A percentile compares a stretch with the other conserved stretches of the same genome.
These are phyloP conservation scores for Brachyrhaphis roseni DNA, from an alignment of 2,797 vertebrate species.

Conservation along the genomic window DNA sequence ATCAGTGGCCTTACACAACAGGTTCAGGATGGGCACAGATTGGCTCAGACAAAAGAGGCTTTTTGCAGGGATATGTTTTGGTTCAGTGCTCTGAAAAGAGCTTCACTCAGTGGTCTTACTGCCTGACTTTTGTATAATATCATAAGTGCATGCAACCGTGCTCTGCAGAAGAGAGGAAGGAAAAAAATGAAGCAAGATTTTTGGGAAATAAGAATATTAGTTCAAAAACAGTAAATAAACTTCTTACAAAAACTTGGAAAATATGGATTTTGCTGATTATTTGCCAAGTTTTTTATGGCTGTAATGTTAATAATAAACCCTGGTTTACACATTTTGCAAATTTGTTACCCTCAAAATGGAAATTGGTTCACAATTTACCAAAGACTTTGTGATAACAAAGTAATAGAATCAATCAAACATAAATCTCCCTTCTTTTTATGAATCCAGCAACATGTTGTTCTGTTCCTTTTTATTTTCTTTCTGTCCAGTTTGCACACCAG, in stretches of 20 bases:
- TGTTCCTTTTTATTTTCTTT: neutral
- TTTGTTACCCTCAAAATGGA: neutral
- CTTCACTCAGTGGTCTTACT: neutral
- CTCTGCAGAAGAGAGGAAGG: neutral
- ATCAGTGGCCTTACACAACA: conserved; percentile 50
- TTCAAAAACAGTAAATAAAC: neutral
- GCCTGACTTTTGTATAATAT: conserved; percentile 15
- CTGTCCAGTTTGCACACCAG: neutral
- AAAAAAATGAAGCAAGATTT: neutral
- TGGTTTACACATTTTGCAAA: neutral
- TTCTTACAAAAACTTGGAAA: neutral
- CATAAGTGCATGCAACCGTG: neutral
- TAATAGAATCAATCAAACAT: neutral
- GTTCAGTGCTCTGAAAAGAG: conserved; percentile 1
- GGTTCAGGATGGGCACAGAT: conserved; percentile 22
- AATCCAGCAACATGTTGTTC: neutral
- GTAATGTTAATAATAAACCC: neutral
- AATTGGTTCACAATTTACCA: neutral
- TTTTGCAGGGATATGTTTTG: conserved; percentile 1
- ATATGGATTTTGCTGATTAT: neutral
- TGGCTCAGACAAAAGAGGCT: conserved; percentile 14
- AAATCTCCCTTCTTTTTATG: neutral
- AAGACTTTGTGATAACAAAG: neutral
- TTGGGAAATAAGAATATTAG: neutral
- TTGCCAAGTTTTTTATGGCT: neutral